Base-by-base conservation (phyloP, 2,888 invertebrate species). In the Lucinisca nassula region DNA sequence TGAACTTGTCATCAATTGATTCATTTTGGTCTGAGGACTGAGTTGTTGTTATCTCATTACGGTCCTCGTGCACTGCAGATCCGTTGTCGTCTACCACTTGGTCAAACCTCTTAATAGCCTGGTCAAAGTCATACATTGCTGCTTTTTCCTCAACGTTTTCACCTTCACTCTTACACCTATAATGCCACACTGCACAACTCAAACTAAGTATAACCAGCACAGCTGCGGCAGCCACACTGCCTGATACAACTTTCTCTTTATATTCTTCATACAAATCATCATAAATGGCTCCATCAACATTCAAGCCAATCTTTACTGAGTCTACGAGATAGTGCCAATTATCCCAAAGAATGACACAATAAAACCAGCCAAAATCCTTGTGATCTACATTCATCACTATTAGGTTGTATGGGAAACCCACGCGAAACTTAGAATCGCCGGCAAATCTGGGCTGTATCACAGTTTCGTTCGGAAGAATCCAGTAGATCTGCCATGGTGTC, bases 251-350 rank as follows among this genome's bases (percentile, higher is more conserved):
- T 30, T 80, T 89, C 17, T 84, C 49, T 8, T 79, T 74, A 75
- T 92, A 94, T 10, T 83, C 32, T 10, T 85, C 84, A 12, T 83
- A 61, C 24, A 92, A 73, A 1, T 85, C 86, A 14, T 86, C 80
- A 72, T 90, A 93, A 74, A 92, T 88, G 0, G 92, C 88, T 0
- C 92, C 93, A 12, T 92, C 82, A 3, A 91, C 83, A 76, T 93
- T 93, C 4, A 94, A 74, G 6, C 93, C 92, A 27, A 89, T 82
- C 2, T 82, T 73, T 10, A 92, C 76, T 3, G 85, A 61, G 30
- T 86, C 72, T 2, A 86, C 79, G 6, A 87, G 67, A 67, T 79
- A 90, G 24, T 85, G 85, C 12, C 79, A 82, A 72, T 87, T 85
- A 61, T 86, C 90, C 90, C 90, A 90, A n/a, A 87, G 84, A 32